These are phyloP conservation scores for Tursiops truncatus DNA, from an alignment of 2,113 vertebrate species.

Conservation along the genomic window DNA sequence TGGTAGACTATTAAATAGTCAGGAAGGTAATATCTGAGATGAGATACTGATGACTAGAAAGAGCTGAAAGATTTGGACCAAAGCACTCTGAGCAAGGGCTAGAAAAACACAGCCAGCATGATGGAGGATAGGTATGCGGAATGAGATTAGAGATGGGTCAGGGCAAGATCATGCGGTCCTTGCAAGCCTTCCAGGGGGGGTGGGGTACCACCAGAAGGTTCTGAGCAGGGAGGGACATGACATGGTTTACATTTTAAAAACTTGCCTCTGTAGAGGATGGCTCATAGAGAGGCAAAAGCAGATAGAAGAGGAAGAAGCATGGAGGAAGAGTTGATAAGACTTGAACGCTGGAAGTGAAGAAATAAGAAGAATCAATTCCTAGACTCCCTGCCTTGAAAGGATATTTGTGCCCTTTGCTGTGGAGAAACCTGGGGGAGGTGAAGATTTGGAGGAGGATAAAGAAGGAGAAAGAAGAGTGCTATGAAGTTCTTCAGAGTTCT, in stretches of 20 bases:
- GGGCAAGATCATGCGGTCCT: background rate
- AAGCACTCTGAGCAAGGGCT: background rate
- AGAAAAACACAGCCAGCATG: background rate
- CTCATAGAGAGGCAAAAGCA: background rate
- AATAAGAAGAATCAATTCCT: background rate
- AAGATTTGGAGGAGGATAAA: background rate
- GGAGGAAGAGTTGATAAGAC: background rate
- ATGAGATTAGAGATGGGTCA: background rate
- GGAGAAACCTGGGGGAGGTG: background rate
- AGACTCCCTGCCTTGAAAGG: background rate
- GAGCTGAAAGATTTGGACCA: background rate
- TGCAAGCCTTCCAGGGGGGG: background rate
- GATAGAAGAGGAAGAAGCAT: background rate
- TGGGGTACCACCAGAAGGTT: background rate
- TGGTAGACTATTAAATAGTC: background rate
- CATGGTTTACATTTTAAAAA: background rate
- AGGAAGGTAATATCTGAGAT: background rate
- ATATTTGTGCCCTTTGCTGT: background rate
- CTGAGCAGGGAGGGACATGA: rapidly evolving
- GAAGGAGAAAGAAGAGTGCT: background rate
- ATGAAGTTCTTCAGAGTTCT: background rate
- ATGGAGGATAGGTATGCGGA: background rate
- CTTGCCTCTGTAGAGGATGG: background rate
- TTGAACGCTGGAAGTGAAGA: background rate
- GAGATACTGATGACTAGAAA: background rate